Percentiles rank a stretch among this genome's conserved stretches.
Conservation (phyloP, 2,797 vertebrate genomes). For the Mus caroli region DNA sequence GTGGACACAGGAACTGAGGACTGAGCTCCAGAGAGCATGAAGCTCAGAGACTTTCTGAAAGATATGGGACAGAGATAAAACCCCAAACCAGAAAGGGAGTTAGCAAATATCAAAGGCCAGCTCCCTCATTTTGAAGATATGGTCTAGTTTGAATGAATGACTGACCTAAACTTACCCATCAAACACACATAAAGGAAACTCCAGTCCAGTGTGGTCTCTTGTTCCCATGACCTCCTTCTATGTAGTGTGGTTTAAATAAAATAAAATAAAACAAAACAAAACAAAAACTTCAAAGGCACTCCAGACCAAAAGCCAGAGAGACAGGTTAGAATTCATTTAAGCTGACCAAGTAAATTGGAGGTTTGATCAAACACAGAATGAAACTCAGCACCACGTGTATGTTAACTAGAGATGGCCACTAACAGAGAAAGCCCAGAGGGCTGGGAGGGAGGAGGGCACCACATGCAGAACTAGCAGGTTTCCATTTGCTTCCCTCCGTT, state of each 20-base stretch:
- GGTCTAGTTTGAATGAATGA: conserved; percentile 7
- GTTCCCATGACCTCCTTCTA: background rate
- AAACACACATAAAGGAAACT: conserved; percentile 23
- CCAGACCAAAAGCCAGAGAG: background rate
- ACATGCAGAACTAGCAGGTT: background rate
- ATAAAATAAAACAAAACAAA: background rate
- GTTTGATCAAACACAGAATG: conserved; percentile 9
- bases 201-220: background rate
- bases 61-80: conserved; percentile 25
- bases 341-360: conserved; percentile 31
- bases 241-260: conserved; percentile 7
- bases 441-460: background rate
- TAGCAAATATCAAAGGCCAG: conserved; percentile 30
- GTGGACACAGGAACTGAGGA: background rate
- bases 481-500: background rate
- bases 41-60: conserved; percentile 48
- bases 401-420: background rate
- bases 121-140: conserved; percentile 26
- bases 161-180: conserved; percentile 9
- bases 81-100: background rate
- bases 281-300: background rate
- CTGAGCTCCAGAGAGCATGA: background rate
- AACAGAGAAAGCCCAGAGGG: background rate
- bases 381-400: conserved; percentile 10
- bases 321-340: background rate